phyloP scores from a whole-genome alignment of 2,888 invertebrate species.

The Cheilosia vernalis region DNA sequence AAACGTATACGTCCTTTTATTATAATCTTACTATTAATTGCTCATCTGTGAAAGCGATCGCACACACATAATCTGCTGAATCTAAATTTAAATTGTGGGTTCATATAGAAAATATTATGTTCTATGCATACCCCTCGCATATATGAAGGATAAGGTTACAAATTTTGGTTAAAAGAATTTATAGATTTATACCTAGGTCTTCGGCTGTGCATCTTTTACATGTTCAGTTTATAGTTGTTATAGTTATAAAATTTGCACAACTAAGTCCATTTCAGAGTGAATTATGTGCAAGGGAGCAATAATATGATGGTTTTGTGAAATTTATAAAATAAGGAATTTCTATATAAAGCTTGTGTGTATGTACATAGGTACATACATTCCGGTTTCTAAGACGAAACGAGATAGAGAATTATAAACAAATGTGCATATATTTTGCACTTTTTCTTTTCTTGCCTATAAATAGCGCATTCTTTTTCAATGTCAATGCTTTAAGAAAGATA shows the following conservation, averaged over 20 bases:
- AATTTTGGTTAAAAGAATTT: constrained; percentile 18
- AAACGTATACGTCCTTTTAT: neutral
- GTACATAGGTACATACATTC: too few species aligned
- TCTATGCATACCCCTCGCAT: constrained; percentile 12
- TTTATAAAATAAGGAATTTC: too few species aligned
- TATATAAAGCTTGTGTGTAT: too few species aligned
- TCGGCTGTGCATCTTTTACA: neutral
- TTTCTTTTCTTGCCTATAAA: neutral
- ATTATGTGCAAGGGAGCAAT: too few species aligned
- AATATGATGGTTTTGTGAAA: too few species aligned
- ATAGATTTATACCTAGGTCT: neutral
- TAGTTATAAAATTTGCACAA: neutral
- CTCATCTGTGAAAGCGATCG: constrained; percentile 2
- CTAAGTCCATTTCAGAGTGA: too few species aligned
- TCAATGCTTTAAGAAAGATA: neutral
- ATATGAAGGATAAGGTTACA: constrained; percentile 56
- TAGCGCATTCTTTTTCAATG: constrained; percentile 1
- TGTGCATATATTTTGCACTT: neutral
- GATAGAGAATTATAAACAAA: neutral
- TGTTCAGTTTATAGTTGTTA: neutral
- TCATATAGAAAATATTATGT: constrained; percentile 17
- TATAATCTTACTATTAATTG: constrained; percentile 1
- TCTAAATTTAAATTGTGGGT: constrained; percentile 48
- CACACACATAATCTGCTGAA: constrained; percentile 12
- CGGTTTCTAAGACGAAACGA: neutral